phyloP scores from a whole-genome alignment of 1,140 invertebrate genomes.

The Drosophila athabasca region DNA sequence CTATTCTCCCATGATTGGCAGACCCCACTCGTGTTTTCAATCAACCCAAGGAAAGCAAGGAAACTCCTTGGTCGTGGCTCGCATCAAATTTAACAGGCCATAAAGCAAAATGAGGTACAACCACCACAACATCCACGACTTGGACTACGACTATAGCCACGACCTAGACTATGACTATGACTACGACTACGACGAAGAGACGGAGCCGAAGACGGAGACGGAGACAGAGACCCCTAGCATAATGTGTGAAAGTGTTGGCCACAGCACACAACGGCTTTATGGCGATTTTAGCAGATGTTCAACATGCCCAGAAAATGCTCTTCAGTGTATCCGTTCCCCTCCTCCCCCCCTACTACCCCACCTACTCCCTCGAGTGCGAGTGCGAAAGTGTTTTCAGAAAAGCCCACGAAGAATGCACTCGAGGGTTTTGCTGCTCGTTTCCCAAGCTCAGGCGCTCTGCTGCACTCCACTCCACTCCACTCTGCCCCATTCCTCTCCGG shows the following conservation, averaged over 20 bases:
- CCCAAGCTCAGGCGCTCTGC: slow-evolving; percentile 21
- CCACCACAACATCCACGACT: slow-evolving; percentile 1
- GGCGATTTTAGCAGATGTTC: slow-evolving; percentile 57
- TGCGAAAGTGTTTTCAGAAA: slow-evolving; percentile 37
- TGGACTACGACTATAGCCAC: background rate
- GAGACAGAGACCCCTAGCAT: slow-evolving; percentile 6
- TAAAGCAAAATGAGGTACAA: slow-evolving; percentile 58
- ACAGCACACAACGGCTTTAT: slow-evolving; percentile 40
- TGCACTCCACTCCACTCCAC: too few species aligned
- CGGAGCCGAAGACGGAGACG: too few species aligned
- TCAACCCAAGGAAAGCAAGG: slow-evolving; percentile 3
- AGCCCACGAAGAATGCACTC: slow-evolving; percentile 54
- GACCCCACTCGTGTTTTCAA: slow-evolving; percentile 9
- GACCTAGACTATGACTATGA: slow-evolving; percentile 17
- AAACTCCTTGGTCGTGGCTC: slow-evolving; percentile 9
- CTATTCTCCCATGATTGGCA: background rate
- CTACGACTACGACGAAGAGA: slow-evolving; percentile 3
- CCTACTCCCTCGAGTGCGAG: too few species aligned
- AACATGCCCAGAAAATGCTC: slow-evolving; percentile 21
- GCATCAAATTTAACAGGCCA: slow-evolving; percentile 52
- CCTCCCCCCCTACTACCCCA: too few species aligned
- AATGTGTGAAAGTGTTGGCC: slow-evolving; percentile 59
- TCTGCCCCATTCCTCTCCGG: background rate
- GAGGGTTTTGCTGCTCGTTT: slow-evolving; percentile 31
- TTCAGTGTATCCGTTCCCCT: too few species aligned